Conservation (phyloP, 2,113 vertebrate species). For the Mesitornis unicolor region DNA sequence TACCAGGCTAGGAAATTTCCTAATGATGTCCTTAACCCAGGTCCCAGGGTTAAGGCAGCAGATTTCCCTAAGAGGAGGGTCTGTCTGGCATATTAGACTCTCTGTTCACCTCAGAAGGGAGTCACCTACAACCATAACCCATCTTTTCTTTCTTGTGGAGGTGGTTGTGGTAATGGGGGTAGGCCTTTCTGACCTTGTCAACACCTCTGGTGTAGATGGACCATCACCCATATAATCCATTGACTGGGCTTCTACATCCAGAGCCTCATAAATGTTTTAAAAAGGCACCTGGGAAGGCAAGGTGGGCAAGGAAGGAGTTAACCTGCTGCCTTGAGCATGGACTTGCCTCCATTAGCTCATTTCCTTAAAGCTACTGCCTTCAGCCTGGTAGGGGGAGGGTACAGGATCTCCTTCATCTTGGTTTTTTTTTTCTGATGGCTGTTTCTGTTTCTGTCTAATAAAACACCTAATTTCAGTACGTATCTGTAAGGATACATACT, state of each 20-base stretch:
- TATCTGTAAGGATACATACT: background rate
- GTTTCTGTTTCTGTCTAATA: background rate
- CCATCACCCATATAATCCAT: background rate
- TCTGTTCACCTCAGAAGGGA: background rate
- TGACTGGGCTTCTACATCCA: background rate
- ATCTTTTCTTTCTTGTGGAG: background rate
- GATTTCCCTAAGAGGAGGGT: background rate
- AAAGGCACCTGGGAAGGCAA: background rate
- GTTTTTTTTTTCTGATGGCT: background rate
- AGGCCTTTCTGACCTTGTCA: background rate
- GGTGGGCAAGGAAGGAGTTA: too few species aligned
- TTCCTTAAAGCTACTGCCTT: background rate
- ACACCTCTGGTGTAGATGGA: background rate
- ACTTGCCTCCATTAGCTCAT: background rate
- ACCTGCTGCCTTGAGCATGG: rapidly evolving
- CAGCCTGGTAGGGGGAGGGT: background rate
- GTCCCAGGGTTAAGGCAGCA: background rate
- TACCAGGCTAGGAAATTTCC: background rate
- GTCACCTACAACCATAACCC: background rate
- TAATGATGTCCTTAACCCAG: background rate
- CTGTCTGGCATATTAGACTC: background rate
- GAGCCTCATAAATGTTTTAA: background rate
- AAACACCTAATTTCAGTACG: background rate
- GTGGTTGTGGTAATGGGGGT: too few species aligned
- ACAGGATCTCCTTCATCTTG: background rate